Evolutionary conservation across 2,113 vertebrate species (phyloP).

Genomic region (Myotis yumanensis): DNA sequence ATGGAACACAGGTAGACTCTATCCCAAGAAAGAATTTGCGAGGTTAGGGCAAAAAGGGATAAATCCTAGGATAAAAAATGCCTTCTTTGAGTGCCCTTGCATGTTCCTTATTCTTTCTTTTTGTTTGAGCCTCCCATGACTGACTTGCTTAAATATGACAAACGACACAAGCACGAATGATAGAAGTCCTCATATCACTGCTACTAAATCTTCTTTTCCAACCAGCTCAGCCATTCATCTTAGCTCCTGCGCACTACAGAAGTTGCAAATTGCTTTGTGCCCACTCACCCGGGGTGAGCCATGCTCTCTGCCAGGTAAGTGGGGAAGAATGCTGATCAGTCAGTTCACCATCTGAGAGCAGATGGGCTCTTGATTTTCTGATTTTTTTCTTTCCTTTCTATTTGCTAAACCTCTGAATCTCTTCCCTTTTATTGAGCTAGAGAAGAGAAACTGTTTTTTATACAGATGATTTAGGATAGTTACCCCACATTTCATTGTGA

Average conservation of each 20-base stretch:
- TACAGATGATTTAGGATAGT: not conserved
- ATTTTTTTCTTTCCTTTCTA: not conserved
- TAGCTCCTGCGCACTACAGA: conserved; percentile 6
- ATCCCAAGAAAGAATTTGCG: not conserved
- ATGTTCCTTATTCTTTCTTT: not conserved
- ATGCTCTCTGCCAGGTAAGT: conserved; percentile 29
- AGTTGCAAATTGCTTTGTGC: conserved; percentile 67
- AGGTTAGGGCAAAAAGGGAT: not conserved
- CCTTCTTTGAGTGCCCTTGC: not conserved
- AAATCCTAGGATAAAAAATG: not conserved
- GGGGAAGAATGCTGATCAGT: not conserved
- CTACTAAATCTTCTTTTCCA: conserved; percentile 57
- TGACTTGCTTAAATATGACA: conserved; percentile 56
- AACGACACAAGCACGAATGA: conserved; percentile 53
- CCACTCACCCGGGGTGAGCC: conserved; percentile 59
- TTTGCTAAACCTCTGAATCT: not conserved
- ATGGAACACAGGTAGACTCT: not conserved
- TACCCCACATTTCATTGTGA: not conserved
- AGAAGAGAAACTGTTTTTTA: not conserved
- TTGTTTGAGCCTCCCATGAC: not conserved
- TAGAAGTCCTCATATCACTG: conserved; percentile 6
- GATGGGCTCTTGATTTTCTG: not conserved
- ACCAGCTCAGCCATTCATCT: conserved; percentile 33
- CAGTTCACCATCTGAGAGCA: not conserved
- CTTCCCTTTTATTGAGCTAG: not conserved